Conservation (phyloP, 2,797 vertebrate genomes). For the Propithecus deckenii region DNA sequence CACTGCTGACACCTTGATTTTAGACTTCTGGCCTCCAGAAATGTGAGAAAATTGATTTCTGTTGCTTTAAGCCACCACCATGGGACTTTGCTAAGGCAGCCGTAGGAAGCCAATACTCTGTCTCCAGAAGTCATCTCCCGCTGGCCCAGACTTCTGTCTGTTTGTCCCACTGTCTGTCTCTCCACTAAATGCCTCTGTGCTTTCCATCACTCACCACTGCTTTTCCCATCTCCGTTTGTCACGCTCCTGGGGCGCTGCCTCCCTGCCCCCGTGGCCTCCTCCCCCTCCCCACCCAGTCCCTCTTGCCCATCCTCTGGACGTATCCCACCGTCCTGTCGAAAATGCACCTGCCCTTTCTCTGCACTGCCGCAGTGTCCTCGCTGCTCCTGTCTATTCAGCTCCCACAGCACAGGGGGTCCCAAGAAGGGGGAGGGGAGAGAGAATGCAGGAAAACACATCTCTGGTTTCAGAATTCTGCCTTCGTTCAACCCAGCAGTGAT, state of each 20-base stretch:
- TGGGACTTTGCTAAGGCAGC: no score
- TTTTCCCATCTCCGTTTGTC: background rate
- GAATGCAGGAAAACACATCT: background rate
- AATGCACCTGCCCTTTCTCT: background rate
- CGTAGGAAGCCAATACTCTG: background rate
- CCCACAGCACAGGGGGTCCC: accelerated
- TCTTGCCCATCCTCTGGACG: accelerated
- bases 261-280: background rate
- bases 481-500: background rate
- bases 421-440: background rate
- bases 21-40: background rate
- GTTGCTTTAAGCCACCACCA: background rate
- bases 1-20: background rate
- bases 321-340: background rate
- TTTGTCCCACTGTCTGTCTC: background rate
- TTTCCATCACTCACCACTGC: background rate
- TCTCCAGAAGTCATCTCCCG: background rate
- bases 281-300: no score
- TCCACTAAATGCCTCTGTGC: background rate
- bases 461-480: background rate
- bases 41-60: background rate
- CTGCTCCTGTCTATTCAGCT: background rate
- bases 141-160: background rate
- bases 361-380: accelerated
- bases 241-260: background rate